These are phyloP conservation scores for Bombus breviceps DNA, from an alignment of 1,140 invertebrate species.

Conservation along the genomic window DNA sequence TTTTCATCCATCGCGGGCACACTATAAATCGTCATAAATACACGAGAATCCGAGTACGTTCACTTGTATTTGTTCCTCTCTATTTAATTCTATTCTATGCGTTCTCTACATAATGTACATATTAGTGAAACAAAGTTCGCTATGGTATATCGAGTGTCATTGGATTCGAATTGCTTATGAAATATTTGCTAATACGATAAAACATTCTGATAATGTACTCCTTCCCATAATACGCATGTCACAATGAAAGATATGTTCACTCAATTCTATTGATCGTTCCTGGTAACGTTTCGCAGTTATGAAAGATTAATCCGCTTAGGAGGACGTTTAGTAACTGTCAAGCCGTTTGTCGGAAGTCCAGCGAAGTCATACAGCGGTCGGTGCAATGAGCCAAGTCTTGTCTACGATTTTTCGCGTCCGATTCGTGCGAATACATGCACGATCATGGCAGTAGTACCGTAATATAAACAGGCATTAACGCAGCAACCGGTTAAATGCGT, in stretches of 20 bases:
- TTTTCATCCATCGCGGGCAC: too few relatives aligned
- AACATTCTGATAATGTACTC: not conserved
- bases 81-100: not conserved
- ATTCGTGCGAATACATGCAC: conserved; percentile 15
- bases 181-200: not conserved
- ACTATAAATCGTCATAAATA: too few relatives aligned
- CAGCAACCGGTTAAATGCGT: conserved; percentile 43
- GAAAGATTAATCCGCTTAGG: not conserved
- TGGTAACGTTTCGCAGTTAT: not conserved
- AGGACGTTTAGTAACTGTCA: conserved; percentile 7
- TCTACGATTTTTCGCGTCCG: conserved; percentile 13
- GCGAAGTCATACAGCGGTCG: not conserved
- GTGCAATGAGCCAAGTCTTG: not conserved
- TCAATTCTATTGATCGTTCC: not conserved
- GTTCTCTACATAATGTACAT: not conserved
- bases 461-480: conserved; percentile 48
- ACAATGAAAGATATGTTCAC: not conserved
- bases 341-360: conserved; percentile 8
- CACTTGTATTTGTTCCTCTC: not conserved
- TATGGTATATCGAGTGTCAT: not conserved
- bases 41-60: not conserved
- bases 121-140: not conserved
- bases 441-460: conserved; percentile 26
- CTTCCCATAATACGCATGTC: not conserved
- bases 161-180: not conserved